A percentile compares a stretch with the other conserved stretches of the same genome.
These are phyloP conservation scores for Cotesia typhae DNA, from an alignment of 1,140 invertebrate genomes.

Conservation along the genomic window DNA sequence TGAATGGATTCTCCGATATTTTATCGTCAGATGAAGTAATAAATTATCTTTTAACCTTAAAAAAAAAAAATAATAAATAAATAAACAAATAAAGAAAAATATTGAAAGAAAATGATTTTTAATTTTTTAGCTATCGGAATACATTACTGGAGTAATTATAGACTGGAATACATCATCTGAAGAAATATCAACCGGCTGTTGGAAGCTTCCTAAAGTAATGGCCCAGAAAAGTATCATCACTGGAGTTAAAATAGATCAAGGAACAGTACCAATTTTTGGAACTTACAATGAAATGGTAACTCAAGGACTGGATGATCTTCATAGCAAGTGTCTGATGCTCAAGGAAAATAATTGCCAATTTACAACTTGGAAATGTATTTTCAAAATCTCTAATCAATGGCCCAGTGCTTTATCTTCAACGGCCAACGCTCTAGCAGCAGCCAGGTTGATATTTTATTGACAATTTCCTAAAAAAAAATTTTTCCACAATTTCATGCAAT, in stretches of 20 bases:
- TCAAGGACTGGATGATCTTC: slow-evolving; percentile 95
- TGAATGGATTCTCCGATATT: no score
- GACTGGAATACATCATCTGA: slow-evolving; percentile 72
- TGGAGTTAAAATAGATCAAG: slow-evolving; percentile 92
- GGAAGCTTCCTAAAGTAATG: slow-evolving; percentile 78
- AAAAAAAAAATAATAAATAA: no score
- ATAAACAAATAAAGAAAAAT: no score
- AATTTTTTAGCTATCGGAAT: no score
- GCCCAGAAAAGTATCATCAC: slow-evolving; percentile 87
- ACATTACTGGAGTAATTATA: no score
- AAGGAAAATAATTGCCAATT: slow-evolving; percentile 98
- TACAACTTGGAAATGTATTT: slow-evolving; percentile 96
- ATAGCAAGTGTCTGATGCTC: slow-evolving; percentile 93
- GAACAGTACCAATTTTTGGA: slow-evolving; percentile 87
- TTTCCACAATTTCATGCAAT: no score
- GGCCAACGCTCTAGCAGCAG: slow-evolving; percentile 94
- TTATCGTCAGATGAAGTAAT: no score
- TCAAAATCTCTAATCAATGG: slow-evolving; percentile 91
- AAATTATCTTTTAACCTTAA: no score
- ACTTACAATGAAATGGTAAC: slow-evolving; percentile 94
- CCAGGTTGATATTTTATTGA: slow-evolving; percentile 65
- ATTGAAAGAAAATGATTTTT: no score
- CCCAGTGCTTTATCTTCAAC: slow-evolving; percentile 87
- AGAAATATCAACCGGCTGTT: slow-evolving; percentile 85
- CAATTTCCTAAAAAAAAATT: no score